Evolutionary conservation across 2,113 vertebrate species (phyloP).

Genomic region (Anser brachyrhynchus): DNA sequence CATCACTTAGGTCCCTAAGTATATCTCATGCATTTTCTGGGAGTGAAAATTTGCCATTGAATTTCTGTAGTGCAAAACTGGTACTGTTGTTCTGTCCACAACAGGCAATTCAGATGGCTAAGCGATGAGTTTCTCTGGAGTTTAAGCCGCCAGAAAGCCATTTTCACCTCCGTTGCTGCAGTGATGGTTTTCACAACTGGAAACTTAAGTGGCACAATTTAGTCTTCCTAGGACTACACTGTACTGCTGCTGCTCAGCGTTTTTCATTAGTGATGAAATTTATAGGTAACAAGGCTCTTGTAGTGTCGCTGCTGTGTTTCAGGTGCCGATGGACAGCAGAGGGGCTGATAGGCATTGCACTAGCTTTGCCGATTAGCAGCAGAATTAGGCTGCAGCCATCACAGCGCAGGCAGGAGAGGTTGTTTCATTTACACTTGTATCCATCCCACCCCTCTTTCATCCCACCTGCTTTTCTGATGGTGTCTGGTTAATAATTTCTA

Average conservation of each 20-base stretch:
- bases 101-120: not conserved
- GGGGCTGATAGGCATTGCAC: not conserved
- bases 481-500: not conserved
- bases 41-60: not conserved
- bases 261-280: not conserved
- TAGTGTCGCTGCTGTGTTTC: not conserved
- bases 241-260: not conserved
- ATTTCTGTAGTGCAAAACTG: not conserved
- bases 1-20: not conserved
- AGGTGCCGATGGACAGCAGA: not conserved
- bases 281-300: not conserved
- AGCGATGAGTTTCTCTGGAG: not conserved
- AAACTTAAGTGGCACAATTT: not conserved
- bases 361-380: not conserved
- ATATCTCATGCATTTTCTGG: not conserved
- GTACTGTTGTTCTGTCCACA: not conserved
- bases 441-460: not conserved
- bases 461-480: not conserved
- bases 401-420: not conserved
- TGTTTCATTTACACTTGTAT: not conserved
- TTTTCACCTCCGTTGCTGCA: not conserved
- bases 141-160: not conserved
- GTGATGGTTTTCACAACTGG: not conserved
- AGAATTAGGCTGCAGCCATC: not conserved
- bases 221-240: not conserved